phyloP scores from a whole-genome alignment of 1,140 invertebrate species.

The Colletes gigas region DNA sequence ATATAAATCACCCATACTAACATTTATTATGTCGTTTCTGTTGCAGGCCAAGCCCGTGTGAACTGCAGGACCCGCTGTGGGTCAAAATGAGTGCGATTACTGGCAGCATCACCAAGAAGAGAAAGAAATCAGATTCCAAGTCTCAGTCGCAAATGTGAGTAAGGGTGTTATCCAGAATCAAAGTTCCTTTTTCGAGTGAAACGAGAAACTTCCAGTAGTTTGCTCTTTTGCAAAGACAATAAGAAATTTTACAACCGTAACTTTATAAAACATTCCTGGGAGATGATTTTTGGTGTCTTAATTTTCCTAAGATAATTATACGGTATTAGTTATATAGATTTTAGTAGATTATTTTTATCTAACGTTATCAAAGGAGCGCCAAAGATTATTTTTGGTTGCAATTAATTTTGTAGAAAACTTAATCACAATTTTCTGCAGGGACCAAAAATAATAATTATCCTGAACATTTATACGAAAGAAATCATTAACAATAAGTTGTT shows the following conservation, averaged over 20 bases:
- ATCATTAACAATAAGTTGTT: too few species aligned
- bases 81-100: conserved; percentile 91
- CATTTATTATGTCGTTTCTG: conserved; percentile 3
- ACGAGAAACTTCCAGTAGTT: too few species aligned
- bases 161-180: conserved; percentile 16
- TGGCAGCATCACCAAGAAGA: conserved; percentile 88
- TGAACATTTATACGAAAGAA: too few species aligned
- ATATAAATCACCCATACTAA: background rate
- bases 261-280: background rate
- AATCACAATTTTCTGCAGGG: too few species aligned
- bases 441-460: too few species aligned
- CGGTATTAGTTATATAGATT: too few species aligned
- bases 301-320: too few species aligned
- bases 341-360: too few species aligned
- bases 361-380: too few species aligned
- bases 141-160: conserved; percentile 91
- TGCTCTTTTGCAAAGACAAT: background rate
- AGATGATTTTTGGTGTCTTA: background rate
- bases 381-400: too few species aligned
- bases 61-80: conserved; percentile 90
- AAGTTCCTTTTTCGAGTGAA: background rate
- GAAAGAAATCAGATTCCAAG: conserved; percentile 91
- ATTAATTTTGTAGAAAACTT: too few species aligned
- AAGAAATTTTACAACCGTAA: conserved; percentile 7
- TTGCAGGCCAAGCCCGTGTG: conserved; percentile 89